Base-by-base conservation (phyloP, 1,140 invertebrate species). In the Telenomus remus region DNA sequence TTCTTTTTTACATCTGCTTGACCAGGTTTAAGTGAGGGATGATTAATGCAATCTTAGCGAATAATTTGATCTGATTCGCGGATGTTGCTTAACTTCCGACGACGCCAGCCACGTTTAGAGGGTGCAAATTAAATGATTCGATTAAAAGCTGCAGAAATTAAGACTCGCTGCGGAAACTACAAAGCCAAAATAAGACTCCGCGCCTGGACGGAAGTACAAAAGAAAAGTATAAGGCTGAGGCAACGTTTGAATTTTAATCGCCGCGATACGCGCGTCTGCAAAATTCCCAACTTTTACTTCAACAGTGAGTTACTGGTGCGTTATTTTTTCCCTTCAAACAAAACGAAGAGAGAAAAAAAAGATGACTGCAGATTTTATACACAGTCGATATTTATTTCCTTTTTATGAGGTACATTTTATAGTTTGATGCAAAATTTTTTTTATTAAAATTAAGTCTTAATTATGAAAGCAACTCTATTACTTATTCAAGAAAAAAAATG, bases 91-190 rank as follows among this genome's bases (percentile, higher is more conserved):
- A 85, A 85, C 82, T 85, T 81, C 80, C 56, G 71, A 56, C 79
- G 79, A 80, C 76, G 66, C 60, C 19, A 27, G 74, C 73, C 71
- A 50, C 33, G 64, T 49, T 79, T 82, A 79, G 83, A 84, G 82
- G 80, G 80, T 65, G 80, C 74, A 84, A 85, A 86, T 86, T 84
- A 81, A 84, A 81, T 81, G 81, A 86, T 86, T 85, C 76, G 79
- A 86, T 86, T 85, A 86, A 61, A 76, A 82, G 57, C 78, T 78
- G 64, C 50, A 66, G 76, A 78, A 85, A 86, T 82, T 82, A 85
- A 84, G 84, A 85, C 84, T 76, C 72, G 66, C 53, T 55, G 69
- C 33, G 70, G 77, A 79, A 81, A 79, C 72, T 79, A 78, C 75
- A 79, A 83, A 78, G 75, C 66, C 72, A 78, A 82, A 83, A 82